Percentiles rank a stretch among this genome's conserved stretches.
Conservation (phyloP, 64 coral and sea anemone species). For the Actinia tenebrosa region DNA sequence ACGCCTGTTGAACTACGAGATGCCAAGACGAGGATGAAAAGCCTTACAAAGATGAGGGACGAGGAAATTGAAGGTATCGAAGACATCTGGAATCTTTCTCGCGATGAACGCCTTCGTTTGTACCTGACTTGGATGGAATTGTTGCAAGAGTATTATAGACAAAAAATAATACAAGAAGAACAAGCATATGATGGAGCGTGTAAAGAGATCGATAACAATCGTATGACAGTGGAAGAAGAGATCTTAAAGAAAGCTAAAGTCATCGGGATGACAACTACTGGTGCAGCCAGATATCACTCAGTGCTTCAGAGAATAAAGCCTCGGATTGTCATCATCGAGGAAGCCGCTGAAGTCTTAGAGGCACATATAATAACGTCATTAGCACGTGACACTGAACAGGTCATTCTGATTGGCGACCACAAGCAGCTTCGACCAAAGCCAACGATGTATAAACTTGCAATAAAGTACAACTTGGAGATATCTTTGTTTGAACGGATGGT, state of each 20-base stretch:
- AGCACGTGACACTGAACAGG: slow-evolving; percentile 55
- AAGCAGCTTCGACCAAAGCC: slow-evolving; percentile 84
- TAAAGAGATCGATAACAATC: not conserved
- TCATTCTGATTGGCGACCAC: slow-evolving; percentile 83
- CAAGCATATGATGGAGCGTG: slow-evolving; percentile 26
- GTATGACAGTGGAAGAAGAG: slow-evolving; percentile 31
- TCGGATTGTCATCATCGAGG: slow-evolving; percentile 72
- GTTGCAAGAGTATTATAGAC: slow-evolving; percentile 4
- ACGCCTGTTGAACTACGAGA: not conserved
- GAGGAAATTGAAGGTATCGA: slow-evolving; percentile 1
- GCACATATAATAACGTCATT: slow-evolving; percentile 82
- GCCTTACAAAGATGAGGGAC: not conserved
- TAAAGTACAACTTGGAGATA: slow-evolving; percentile 65
- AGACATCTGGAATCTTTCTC: slow-evolving; percentile 20
- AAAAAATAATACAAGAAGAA: slow-evolving; percentile 15
- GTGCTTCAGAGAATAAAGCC: slow-evolving; percentile 68
- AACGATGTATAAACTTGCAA: slow-evolving; percentile 58
- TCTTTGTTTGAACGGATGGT: slow-evolving; percentile 90
- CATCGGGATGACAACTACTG: slow-evolving; percentile 82
- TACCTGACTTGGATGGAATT: slow-evolving; percentile 38
- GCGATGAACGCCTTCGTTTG: slow-evolving; percentile 12
- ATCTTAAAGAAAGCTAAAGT: slow-evolving; percentile 55
- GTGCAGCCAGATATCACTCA: slow-evolving; percentile 60
- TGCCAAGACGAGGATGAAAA: not conserved
- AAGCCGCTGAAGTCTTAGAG: slow-evolving; percentile 87